A percentile compares a stretch with the other conserved stretches of the same genome.
phyloP scores from a whole-genome alignment of 1,140 invertebrate genomes.

The Linepithema humile region DNA sequence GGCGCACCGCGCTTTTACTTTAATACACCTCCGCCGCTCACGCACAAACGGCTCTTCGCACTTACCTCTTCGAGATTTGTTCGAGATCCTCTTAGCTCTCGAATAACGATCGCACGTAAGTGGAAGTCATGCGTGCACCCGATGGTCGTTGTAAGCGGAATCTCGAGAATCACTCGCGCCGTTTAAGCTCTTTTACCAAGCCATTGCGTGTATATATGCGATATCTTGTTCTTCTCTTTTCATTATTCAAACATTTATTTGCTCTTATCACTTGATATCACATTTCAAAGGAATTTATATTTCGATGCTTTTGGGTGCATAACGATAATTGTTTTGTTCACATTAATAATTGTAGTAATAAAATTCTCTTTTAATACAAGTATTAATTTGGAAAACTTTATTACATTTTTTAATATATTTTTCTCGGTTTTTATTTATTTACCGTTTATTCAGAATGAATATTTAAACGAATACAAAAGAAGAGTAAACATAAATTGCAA shows the following conservation, averaged over 20 bases:
- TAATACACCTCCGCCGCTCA: conserved; percentile 12
- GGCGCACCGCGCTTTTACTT: conserved; percentile 17
- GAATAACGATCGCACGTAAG: conserved; percentile 43
- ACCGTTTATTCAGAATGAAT: background rate
- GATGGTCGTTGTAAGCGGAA: conserved; percentile 24
- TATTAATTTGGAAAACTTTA: background rate
- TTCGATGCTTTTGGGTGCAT: background rate
- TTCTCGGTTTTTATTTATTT: background rate
- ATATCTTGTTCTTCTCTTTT: background rate
- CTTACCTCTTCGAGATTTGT: conserved; percentile 44
- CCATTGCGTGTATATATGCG: background rate
- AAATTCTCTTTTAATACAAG: background rate
- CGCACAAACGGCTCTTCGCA: conserved; percentile 39
- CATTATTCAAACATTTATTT: background rate
- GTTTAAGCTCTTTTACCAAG: conserved; percentile 13
- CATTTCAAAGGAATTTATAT: background rate
- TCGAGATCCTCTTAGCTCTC: conserved; percentile 49
- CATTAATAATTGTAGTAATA: background rate
- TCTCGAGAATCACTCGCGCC: conserved; percentile 36
- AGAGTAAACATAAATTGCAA: background rate
- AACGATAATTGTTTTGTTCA: background rate
- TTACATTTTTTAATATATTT: background rate
- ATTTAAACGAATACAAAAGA: too few relatives aligned
- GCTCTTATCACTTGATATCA: background rate
- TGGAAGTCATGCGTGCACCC: conserved; percentile 43